Percentiles rank a stretch among this genome's conserved stretches.
Evolutionary conservation across 2,888 invertebrate species (phyloP).

Genomic region (Girardia tigrina): DNA sequence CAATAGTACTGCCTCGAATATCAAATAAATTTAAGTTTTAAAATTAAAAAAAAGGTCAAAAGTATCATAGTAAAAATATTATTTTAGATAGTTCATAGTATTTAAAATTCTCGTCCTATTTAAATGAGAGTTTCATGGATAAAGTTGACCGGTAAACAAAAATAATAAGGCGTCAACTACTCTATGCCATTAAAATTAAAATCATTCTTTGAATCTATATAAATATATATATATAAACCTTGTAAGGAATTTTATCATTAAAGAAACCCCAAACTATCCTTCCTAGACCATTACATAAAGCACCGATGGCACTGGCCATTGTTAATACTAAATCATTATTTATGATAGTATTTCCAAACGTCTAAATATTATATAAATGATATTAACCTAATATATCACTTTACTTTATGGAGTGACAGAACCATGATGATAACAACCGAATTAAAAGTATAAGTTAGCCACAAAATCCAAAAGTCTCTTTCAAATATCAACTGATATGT

Average conservation of each 20-base stretch:
- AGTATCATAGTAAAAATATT: too few species aligned
- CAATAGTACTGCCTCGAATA: too few species aligned
- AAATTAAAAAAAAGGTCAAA: too few species aligned
- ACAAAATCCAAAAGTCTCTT: slow-evolving; percentile 4
- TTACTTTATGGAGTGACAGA: background rate
- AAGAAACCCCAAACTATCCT: background rate
- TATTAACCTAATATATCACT: background rate
- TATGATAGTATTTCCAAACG: background rate
- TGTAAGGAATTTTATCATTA: background rate
- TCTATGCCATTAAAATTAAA: too few species aligned
- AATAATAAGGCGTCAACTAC: too few species aligned
- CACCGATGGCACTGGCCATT: background rate
- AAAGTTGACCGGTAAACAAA: too few species aligned
- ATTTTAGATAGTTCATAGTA: too few species aligned
- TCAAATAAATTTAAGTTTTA: too few species aligned
- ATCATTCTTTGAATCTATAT: too few species aligned
- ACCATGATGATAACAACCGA: background rate
- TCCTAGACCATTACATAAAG: background rate
- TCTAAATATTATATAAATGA: background rate
- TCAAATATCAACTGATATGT: background rate
- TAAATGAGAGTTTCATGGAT: too few species aligned
- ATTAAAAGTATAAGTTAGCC: background rate
- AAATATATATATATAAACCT: too few species aligned
- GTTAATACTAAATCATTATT: background rate
- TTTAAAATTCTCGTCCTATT: too few species aligned